Conservation (phyloP, 2,113 vertebrate genomes). For the Anarrhichthys ocellatus region DNA sequence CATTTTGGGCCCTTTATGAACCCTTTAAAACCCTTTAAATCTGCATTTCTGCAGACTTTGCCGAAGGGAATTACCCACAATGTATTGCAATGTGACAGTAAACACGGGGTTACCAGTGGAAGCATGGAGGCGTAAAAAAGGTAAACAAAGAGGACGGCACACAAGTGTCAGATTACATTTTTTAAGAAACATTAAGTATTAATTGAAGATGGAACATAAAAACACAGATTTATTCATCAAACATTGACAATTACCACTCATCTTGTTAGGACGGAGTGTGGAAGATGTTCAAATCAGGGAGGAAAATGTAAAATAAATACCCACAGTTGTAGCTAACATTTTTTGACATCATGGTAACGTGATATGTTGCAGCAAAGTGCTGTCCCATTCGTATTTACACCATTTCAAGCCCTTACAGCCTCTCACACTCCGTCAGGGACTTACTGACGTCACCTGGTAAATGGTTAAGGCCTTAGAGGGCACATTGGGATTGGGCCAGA, state of each 20-base stretch:
- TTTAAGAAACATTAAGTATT: too few species aligned
- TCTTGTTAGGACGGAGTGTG: background rate
- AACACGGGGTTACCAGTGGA: background rate
- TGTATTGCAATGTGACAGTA: background rate
- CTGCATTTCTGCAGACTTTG: background rate
- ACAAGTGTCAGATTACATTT: too few species aligned
- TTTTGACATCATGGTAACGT: background rate
- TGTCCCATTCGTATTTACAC: background rate
- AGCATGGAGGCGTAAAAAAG: too few species aligned
- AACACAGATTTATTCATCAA: background rate
- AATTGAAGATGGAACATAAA: too few species aligned
- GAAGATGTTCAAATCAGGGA: background rate
- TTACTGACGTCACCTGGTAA: too few species aligned
- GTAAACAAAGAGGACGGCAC: too few species aligned
- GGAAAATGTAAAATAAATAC: background rate
- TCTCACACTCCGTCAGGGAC: background rate
- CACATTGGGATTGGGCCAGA: background rate
- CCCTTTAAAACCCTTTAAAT: background rate
- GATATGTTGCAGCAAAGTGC: background rate
- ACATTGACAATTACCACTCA: background rate
- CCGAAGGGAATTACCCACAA: background rate
- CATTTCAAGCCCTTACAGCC: background rate
- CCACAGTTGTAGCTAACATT: background rate
- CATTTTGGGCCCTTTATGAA: background rate
- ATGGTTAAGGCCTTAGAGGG: too few species aligned